Base-by-base conservation (phyloP, 2,113 vertebrate species). In the Elephas maximus region DNA sequence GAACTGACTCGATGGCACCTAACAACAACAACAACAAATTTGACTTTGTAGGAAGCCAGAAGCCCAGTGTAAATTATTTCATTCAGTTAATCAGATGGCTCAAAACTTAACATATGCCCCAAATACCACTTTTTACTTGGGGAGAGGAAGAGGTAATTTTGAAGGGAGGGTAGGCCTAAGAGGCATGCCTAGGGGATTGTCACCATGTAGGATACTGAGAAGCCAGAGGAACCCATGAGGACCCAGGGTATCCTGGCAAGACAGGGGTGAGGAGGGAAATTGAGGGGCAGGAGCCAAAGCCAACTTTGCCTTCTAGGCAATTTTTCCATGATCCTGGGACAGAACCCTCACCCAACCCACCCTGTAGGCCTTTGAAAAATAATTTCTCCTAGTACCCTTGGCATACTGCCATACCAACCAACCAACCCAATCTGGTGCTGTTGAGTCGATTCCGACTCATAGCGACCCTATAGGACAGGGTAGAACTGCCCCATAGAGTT, bases 61-160 rank as follows among this genome's bases (percentile, higher is more conserved):
- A 67, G 45, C 51, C 17, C 60, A 85, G 63, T 28, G 76, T n/a
- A 76, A 76, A 93, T 91, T 91, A 65, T 57, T 91, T 90, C 91
- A 78, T 95, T 94, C 69, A 83, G 57, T 88, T 94, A 51, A 91
- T 94, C 53, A 79, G 71, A 65, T 92, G 84, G 60, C 62, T 92
- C 33, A 11, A 53, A 84, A 90, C 15, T 3, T 67, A 92, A 91
- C 85, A 33, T n/a, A 94, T 6, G 10, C 6, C 26, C 33, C 8
- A 88, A 67, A 74, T 11, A 37, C 60, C 15, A 90, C 57, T 88
- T 83, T 89, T 88, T 88, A 81, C 45, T 74, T 51, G 26, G 60
- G 44, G 51, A 74, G 20, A 91, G 20, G 30, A 91, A 81, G 51
- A 92, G 41, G 51, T 62, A 51, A 53, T 69, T 93, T 81, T 87